Base-by-base conservation (phyloP, 2,888 invertebrate species). In the Keiferia lycopersicella region DNA sequence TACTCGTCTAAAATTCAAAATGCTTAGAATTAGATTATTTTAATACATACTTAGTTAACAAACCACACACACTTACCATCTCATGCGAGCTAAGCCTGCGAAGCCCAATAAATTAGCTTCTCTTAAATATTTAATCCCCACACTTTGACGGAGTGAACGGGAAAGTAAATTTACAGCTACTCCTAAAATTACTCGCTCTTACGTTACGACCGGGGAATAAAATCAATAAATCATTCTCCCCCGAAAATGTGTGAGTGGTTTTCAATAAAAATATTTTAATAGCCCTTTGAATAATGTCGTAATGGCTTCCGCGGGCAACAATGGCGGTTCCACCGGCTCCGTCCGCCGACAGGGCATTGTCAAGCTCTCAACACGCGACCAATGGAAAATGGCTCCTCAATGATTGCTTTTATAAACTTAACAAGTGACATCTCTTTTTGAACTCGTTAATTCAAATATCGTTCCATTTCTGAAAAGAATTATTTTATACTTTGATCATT, bases 301-400 rank as follows among this genome's bases (percentile, higher is more conserved):
- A 89, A 87, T 87, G 87, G 87, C 84, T 88, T 88, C 87, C 88
- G 85, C 80, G 79, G 77, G 81, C 83, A 83, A 88, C 88, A 90
- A 89, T 86, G 74, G 84, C 84, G 78, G 79, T 83, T 86, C 26
- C 26, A 6, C 6, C 26, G 26, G 26, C 6, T 26, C 84, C 86
- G 87, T 86, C 84, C 81, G 84, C 78, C 79, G 87, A 78, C 84
- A 79, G 82, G 77, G 83, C 83, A 86, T 89, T 89, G 89, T 90
- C 80, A 81, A 73, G 73, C 69, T 73, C 74, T 87, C 83, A 86
- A 87, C 85, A 78, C 82, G 77, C 78, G 84, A 79, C 80, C 82
- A 75, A 71, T 83, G 84, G 87, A 87, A 89, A 89, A 89, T 86
- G 78, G 83, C 80, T 83, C 78, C 79, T 81, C 79, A 77, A 84